These are phyloP conservation scores for Geodia barretti DNA, from an alignment of 37 sponge, comb jelly and placozoan species.

Conservation along the genomic window DNA sequence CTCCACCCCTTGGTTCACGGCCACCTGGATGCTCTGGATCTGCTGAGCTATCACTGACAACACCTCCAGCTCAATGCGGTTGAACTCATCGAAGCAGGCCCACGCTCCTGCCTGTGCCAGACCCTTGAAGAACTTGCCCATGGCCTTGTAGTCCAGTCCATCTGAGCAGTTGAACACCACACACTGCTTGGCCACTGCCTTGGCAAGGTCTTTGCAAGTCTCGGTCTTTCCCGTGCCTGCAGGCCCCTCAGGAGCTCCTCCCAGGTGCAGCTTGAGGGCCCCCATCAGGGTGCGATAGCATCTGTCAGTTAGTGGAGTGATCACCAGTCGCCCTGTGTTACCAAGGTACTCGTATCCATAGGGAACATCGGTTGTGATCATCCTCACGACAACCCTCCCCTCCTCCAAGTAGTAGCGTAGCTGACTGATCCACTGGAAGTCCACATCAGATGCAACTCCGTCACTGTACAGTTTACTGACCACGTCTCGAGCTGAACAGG, in stretches of 20 bases:
- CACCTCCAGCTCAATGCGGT: constrained; percentile 96
- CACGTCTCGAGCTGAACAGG: constrained; percentile 94
- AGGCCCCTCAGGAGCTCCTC: constrained; percentile 98
- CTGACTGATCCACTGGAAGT: constrained; percentile 99
- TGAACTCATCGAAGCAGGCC: constrained; percentile 99
- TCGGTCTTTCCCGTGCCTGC: constrained; percentile 97
- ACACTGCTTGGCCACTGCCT: constrained; percentile 99
- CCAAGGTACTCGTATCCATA: constrained; percentile 99
- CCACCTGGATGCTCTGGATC: constrained; percentile 91
- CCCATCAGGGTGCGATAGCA: constrained; percentile 99
- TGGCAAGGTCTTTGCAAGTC: constrained; percentile 97
- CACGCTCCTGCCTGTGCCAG: constrained; percentile 99
- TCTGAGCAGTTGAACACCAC: constrained; percentile 99
- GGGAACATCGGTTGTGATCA: constrained; percentile 97
- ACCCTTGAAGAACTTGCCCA: constrained; percentile 99
- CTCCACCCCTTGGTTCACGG: constrained; percentile 71
- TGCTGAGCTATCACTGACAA: constrained; percentile 98
- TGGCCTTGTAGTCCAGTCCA: constrained; percentile 98
- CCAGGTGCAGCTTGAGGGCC: constrained; percentile 94
- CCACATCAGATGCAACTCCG: constrained; percentile 62
- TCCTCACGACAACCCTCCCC: constrained; percentile 76
- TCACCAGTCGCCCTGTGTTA: constrained; percentile 97
- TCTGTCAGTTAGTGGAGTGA: constrained; percentile 97
- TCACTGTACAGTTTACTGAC: constrained; percentile 82
- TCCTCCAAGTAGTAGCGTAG: constrained; percentile 95